Evolutionary conservation across 2,888 invertebrate genomes (phyloP).

Genomic region (Mesochorus sp.): DNA sequence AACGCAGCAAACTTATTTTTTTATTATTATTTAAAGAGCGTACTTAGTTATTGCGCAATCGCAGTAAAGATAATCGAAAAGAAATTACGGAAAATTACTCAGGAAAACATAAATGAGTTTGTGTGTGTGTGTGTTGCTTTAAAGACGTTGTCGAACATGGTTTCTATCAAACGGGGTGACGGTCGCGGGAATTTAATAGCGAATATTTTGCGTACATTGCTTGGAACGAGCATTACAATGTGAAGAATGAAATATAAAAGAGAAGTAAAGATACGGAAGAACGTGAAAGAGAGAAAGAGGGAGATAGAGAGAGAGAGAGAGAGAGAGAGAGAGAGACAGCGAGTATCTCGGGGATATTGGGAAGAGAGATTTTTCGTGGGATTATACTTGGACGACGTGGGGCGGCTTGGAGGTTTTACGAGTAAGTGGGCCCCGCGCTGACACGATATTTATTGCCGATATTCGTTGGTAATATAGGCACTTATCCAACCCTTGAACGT

Average conservation of each 20-base stretch:
- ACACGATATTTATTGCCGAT: conserved; percentile 75
- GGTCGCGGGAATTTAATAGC: conserved; percentile 48
- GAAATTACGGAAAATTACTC: neutral
- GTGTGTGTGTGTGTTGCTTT: conserved; percentile 32
- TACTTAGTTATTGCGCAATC: neutral
- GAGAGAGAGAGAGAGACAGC: neutral
- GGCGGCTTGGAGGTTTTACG: conserved; percentile 69
- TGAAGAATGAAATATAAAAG: conserved; percentile 51
- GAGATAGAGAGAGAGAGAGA: neutral
- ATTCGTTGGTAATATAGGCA: conserved; percentile 70
- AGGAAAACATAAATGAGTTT: neutral
- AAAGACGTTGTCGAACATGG: conserved; percentile 55
- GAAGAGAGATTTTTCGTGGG: neutral
- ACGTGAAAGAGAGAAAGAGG: neutral
- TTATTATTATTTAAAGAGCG: too few relatives aligned
- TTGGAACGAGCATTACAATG: conserved; percentile 56
- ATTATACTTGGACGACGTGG: conserved; percentile 22
- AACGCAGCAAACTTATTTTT: too few relatives aligned
- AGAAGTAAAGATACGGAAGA: conserved; percentile 10
- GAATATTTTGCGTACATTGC: conserved; percentile 29
- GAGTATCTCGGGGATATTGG: neutral
- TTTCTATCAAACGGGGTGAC: conserved; percentile 15
- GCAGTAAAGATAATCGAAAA: neutral
- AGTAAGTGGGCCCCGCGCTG: conserved; percentile 72
- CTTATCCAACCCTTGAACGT: conserved; percentile 65